Percentiles rank a stretch among this genome's conserved stretches.
Evolutionary conservation across 2,797 vertebrate species (phyloP).

Genomic region (Lycodopsis pacificus): DNA sequence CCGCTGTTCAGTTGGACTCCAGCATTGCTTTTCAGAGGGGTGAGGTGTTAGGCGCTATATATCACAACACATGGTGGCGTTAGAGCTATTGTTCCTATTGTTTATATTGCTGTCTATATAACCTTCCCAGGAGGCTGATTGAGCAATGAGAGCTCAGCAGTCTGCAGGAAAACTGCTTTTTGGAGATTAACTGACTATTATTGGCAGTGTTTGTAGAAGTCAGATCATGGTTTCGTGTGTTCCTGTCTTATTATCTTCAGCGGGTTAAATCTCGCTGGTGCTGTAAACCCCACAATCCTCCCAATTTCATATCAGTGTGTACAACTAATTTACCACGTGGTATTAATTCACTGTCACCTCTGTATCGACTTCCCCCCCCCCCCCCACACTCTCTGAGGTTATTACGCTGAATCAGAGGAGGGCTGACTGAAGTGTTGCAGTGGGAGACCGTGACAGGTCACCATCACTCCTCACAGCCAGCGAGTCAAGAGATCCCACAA

Average conservation of each 20-base stretch:
- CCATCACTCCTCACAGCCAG: slow-evolving; percentile 42
- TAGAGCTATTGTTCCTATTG: slow-evolving; percentile 9
- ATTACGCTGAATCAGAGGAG: slow-evolving; percentile 12
- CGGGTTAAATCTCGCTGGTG: slow-evolving; percentile 10
- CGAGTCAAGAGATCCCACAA: slow-evolving; percentile 40
- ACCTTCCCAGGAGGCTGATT: slow-evolving; percentile 46
- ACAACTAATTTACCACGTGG: slow-evolving; percentile 22
- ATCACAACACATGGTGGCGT: slow-evolving; percentile 4
- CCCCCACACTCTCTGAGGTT: not conserved
- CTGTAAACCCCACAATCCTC: not conserved
- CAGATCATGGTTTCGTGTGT: not conserved
- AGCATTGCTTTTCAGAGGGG: not conserved
- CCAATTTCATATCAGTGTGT: slow-evolving; percentile 19
- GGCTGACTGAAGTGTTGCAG: slow-evolving; percentile 50
- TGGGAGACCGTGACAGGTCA: slow-evolving; percentile 45
- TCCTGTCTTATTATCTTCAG: not conserved
- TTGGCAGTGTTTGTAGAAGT: slow-evolving; percentile 10
- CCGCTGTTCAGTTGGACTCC: slow-evolving; percentile 21
- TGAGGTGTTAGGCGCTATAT: not conserved
- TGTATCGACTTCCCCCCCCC: slow-evolving; percentile 53
- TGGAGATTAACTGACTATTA: slow-evolving; percentile 2
- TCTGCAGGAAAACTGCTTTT: slow-evolving; percentile 17
- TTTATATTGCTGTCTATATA: slow-evolving; percentile 52
- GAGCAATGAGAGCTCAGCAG: slow-evolving; percentile 17
- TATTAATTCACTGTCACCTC: slow-evolving; percentile 46